A percentile compares a stretch with the other conserved stretches of the same genome.
phyloP scores from a whole-genome alignment of 92 coral and sea anemone genomes.

The Siderastrea radians region DNA sequence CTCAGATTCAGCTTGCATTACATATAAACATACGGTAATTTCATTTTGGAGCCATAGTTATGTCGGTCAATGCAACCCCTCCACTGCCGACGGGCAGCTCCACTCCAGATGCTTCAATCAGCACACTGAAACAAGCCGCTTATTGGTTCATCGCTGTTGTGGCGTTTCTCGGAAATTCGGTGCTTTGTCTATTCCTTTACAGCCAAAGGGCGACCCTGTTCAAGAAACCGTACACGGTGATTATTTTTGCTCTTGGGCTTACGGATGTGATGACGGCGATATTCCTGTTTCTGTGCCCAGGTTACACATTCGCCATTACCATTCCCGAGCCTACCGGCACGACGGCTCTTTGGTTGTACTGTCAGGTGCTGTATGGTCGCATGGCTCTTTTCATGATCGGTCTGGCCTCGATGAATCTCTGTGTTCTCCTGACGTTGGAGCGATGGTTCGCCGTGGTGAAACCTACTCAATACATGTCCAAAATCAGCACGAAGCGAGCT shows the following conservation, averaged over 20 bases:
- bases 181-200: constrained; percentile 69
- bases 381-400: constrained; percentile 74
- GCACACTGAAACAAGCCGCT: constrained; percentile 46
- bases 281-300: constrained; percentile 71
- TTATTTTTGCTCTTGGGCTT: constrained; percentile 79
- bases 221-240: constrained; percentile 80
- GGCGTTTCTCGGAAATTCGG: constrained; percentile 75
- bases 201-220: constrained; percentile 60
- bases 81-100: background rate
- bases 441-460: constrained; percentile 88
- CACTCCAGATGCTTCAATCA: background rate
- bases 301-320: constrained; percentile 64
- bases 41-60: background rate
- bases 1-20: too few species aligned
- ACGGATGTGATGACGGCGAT: constrained; percentile 84
- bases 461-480: constrained; percentile 65
- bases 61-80: background rate
- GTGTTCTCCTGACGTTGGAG: constrained; percentile 78
- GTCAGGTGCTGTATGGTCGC: constrained; percentile 72
- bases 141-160: constrained; percentile 76
- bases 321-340: constrained; percentile 56
- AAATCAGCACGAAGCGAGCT: constrained; percentile 47
- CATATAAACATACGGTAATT: too few species aligned
- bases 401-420: constrained; percentile 77
- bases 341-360: constrained; percentile 66